These are phyloP conservation scores for Ptilorrhoa leucosticta DNA, from an alignment of 2,113 vertebrate species.

Conservation along the genomic window DNA sequence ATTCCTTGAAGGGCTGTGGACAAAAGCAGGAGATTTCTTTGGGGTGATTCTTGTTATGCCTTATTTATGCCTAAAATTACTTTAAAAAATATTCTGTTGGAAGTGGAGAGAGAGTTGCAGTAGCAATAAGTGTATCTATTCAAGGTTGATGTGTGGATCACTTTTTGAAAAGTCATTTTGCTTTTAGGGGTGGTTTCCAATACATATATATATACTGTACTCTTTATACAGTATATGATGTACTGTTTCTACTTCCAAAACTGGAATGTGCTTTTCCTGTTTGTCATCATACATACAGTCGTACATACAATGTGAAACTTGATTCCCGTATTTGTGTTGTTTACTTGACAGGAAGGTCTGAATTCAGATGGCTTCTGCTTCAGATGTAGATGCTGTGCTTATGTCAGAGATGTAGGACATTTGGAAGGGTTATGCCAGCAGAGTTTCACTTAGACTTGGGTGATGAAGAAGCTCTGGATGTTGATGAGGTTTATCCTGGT, in stretches of 20 bases:
- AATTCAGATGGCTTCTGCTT: background rate
- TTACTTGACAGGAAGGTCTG: background rate
- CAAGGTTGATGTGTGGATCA: background rate
- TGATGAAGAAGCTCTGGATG: background rate
- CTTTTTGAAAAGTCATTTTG: background rate
- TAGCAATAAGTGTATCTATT: background rate
- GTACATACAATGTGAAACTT: background rate
- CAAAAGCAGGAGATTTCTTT: background rate
- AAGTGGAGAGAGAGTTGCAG: background rate
- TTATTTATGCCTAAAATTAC: background rate
- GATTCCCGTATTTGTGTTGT: background rate
- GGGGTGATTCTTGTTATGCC: background rate
- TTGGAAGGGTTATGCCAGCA: background rate
- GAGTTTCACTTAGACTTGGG: background rate
- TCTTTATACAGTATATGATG: background rate
- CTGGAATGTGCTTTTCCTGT: background rate
- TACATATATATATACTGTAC: background rate
- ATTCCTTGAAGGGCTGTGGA: background rate
- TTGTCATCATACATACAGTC: rapidly evolving
- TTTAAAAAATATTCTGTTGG: background rate
- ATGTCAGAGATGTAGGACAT: background rate
- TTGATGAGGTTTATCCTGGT: background rate
- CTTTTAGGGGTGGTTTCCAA: background rate
- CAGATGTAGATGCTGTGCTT: background rate
- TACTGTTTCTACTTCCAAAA: background rate